Evolutionary conservation across 2,797 vertebrate genomes (phyloP).

Genomic region (Myotis daubentonii): DNA sequence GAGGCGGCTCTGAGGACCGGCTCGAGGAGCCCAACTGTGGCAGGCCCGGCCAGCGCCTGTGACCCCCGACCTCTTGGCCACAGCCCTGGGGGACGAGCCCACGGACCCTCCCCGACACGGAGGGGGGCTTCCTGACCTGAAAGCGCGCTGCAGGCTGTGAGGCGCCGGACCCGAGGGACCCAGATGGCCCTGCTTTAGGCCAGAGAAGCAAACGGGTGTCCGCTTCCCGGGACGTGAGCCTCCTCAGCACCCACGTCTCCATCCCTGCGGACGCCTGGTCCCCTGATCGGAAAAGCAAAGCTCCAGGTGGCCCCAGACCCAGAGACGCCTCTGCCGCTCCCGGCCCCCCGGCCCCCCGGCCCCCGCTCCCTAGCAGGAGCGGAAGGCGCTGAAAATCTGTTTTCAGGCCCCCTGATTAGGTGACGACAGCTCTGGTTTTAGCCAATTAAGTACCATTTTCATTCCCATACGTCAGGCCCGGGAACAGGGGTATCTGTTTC

Average conservation of each 20-base stretch:
- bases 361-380: background rate
- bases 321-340: background rate
- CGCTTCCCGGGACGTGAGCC: background rate
- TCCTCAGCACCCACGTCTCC: background rate
- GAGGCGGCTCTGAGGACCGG: rapidly evolving
- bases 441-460: constrained; percentile 41
- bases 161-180: background rate
- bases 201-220: background rate
- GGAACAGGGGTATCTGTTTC: background rate
- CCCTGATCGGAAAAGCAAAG: background rate
- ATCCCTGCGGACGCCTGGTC: too few relatives aligned
- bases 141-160: background rate
- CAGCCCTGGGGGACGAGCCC: background rate
- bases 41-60: rapidly evolving
- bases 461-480: background rate
- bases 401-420: constrained; percentile 30
- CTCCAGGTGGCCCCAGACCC: background rate
- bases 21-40: rapidly evolving
- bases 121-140: background rate
- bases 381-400: background rate
- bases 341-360: background rate
- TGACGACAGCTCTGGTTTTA: constrained; percentile 55
- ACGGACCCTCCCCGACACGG: rapidly evolving
- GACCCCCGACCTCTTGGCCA: background rate
- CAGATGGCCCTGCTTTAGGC: background rate